Conservation (phyloP, 2,888 invertebrate genomes). For the Torymus aiolomorphi region DNA sequence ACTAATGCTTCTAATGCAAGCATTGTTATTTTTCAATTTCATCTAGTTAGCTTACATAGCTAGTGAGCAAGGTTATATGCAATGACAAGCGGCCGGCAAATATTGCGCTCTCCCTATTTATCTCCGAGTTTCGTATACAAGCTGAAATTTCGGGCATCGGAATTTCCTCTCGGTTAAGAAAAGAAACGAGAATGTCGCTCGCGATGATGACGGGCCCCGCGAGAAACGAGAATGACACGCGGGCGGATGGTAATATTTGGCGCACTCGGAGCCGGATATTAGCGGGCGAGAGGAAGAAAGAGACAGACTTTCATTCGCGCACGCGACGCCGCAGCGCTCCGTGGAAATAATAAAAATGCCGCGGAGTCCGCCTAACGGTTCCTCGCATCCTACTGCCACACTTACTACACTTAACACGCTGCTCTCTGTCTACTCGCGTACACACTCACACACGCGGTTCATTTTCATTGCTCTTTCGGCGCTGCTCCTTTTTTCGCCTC, state of each 20-base stretch:
- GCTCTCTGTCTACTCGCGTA: not conserved
- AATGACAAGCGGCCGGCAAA: no score
- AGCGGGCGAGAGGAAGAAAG: constrained; percentile 8
- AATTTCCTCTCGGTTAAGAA: not conserved
- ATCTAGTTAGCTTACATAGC: no score
- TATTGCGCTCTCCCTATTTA: no score
- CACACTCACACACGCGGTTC: not conserved
- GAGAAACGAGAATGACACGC: constrained; percentile 35
- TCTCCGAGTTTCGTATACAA: no score
- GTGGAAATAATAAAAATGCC: no score
- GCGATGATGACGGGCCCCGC: no score
- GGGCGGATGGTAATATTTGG: constrained; percentile 41
- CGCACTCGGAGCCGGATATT: constrained; percentile 44
- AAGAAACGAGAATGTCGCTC: not conserved
- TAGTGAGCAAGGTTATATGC: no score
- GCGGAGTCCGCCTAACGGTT: constrained; percentile 71
- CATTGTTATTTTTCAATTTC: no score
- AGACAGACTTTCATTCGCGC: constrained; percentile 57
- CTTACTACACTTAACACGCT: constrained; percentile 65
- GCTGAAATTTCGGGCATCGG: not conserved
- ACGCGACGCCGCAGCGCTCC: not conserved
- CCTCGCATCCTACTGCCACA: constrained; percentile 75
- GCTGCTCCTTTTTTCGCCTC: constrained; percentile 20
- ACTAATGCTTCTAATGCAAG: no score
- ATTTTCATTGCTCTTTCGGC: constrained; percentile 5